Percentiles rank a stretch among this genome's conserved stretches.
Evolutionary conservation across 2,113 vertebrate genomes (phyloP).

Genomic region (Megaptera novaeangliae): DNA sequence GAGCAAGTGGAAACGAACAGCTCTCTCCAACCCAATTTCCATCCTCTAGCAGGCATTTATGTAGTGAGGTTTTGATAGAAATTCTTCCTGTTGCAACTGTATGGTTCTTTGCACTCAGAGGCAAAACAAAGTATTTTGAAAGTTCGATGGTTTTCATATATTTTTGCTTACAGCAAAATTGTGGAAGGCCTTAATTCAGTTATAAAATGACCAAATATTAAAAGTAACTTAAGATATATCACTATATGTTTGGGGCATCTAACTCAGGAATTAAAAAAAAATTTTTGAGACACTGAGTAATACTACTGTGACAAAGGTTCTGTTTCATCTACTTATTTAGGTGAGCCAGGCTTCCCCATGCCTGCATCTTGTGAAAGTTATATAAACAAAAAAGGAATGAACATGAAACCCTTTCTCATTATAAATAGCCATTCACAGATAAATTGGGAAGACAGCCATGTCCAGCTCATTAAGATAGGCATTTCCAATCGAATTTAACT

Average conservation of each 20-base stretch:
- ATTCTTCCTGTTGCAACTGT: neutral
- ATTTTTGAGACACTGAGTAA: neutral
- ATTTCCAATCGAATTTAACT: neutral
- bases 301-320: neutral
- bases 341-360: neutral
- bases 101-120: neutral
- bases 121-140: neutral
- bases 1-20: neutral
- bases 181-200: neutral
- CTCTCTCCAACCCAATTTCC: neutral
- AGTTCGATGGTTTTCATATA: neutral
- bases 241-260: neutral
- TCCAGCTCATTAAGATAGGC: neutral
- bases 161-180: neutral
- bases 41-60: neutral
- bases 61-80: too few species aligned
- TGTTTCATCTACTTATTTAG: neutral
- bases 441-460: neutral
- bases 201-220: neutral
- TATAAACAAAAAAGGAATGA: neutral
- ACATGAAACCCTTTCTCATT: neutral
- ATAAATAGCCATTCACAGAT: neutral
- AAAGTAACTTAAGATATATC: neutral
- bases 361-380: neutral
- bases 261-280: neutral